Conservation (phyloP, 1,140 invertebrate species). For the Argopecten irradians region DNA sequence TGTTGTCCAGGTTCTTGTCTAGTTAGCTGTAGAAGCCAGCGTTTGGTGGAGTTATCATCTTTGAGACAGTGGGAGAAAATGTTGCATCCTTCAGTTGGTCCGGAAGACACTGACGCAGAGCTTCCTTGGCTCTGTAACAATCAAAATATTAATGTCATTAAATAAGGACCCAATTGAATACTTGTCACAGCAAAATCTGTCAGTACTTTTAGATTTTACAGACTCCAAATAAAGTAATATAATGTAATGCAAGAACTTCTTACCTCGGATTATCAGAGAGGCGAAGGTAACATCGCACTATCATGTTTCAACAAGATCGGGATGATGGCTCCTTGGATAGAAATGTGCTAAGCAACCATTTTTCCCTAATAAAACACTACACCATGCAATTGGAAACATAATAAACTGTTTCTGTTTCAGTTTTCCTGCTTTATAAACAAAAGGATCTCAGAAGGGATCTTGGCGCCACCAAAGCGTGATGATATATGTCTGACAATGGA, state of each 20-base stretch:
- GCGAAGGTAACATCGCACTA: slow-evolving; percentile 97
- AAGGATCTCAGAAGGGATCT: too few relatives aligned
- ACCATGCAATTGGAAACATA: too few relatives aligned
- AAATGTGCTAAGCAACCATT: slow-evolving; percentile 98
- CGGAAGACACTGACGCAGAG: slow-evolving; percentile 96
- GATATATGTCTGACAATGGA: too few relatives aligned
- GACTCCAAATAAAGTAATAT: too few relatives aligned
- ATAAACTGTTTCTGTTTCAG: too few relatives aligned
- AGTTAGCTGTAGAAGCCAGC: slow-evolving; percentile 95
- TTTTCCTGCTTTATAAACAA: too few relatives aligned
- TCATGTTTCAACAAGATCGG: slow-evolving; percentile 97
- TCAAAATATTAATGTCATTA: slow-evolving; percentile 38
- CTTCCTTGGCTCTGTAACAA: slow-evolving; percentile 90
- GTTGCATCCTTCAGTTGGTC: slow-evolving; percentile 97
- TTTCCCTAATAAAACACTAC: slow-evolving; percentile 95
- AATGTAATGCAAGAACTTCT: too few relatives aligned
- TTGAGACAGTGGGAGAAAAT: slow-evolving; percentile 89
- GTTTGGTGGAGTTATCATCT: slow-evolving; percentile 93
- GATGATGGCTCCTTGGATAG: slow-evolving; percentile 97
- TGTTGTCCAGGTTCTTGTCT: slow-evolving; percentile 94
- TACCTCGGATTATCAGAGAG: slow-evolving; percentile 96
- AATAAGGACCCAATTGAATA: neutral
- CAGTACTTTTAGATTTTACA: neutral
- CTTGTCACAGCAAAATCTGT: neutral
- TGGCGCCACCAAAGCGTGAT: too few relatives aligned